phyloP scores from a whole-genome alignment of 2,888 invertebrate species.

The Patella depressa region DNA sequence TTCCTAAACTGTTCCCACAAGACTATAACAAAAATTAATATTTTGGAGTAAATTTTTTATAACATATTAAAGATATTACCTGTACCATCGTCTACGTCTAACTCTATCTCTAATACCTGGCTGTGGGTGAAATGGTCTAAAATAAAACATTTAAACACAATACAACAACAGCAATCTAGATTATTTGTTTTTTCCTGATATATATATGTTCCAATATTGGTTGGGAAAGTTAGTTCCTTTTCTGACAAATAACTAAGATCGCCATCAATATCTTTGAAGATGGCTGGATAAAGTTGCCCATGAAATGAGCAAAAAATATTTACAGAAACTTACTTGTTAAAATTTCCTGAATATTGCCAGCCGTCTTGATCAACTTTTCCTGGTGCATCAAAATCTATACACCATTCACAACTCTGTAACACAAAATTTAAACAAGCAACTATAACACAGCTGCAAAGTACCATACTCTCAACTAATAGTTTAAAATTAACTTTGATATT shows the following conservation, averaged over 20 bases:
- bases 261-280: not conserved
- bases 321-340: constrained; percentile 72
- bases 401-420: constrained; percentile 82
- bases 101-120: constrained; percentile 92
- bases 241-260: not conserved
- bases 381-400: constrained; percentile 89
- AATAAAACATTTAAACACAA: constrained; percentile 3
- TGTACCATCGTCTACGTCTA: constrained; percentile 82
- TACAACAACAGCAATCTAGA: not conserved
- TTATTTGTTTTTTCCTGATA: no score
- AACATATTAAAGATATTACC: constrained; percentile 34
- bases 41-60: no score
- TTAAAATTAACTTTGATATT: no score
- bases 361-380: constrained; percentile 92
- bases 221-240: no score
- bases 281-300: not conserved
- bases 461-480: no score
- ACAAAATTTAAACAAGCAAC: not conserved
- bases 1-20: no score
- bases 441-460: not conserved
- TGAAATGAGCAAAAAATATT: no score
- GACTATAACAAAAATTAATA: no score
- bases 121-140: constrained; percentile 84
- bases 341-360: constrained; percentile 96
- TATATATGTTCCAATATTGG: no score